phyloP scores from a whole-genome alignment of 2,113 vertebrate species.

The Pelecanus crispus region DNA sequence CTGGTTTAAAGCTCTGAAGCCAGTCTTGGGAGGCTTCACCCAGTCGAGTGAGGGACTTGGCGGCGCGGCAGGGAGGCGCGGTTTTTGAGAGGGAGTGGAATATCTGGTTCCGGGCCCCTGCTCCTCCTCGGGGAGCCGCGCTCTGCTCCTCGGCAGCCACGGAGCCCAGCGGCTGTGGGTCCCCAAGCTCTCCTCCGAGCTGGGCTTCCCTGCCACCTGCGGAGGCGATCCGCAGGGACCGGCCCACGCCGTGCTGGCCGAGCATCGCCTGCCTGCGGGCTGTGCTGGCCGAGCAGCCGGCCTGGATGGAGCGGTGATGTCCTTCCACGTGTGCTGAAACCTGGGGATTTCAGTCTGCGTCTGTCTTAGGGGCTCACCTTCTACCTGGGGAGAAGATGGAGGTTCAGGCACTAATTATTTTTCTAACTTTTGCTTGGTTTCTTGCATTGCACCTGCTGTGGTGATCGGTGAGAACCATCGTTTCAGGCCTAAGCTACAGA shows the following conservation, averaged over 20 bases:
- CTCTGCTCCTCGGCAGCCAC: neutral
- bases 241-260: neutral
- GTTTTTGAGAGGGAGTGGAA: neutral
- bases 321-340: neutral
- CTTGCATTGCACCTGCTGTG: rapidly evolving
- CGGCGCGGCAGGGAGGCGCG: neutral
- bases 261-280: neutral
- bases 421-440: neutral
- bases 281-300: neutral
- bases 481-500: neutral
- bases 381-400: neutral
- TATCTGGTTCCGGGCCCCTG: too few relatives aligned
- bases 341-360: neutral
- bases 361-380: rapidly evolving
- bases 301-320: neutral
- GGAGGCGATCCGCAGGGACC: neutral
- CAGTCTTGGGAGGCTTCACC: neutral
- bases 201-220: neutral
- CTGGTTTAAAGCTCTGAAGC: too few relatives aligned
- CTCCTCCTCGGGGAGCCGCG: too few relatives aligned
- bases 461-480: too few relatives aligned
- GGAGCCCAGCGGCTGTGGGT: neutral
- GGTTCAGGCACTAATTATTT: too few relatives aligned
- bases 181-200: neutral
- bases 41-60: rapidly evolving